A percentile compares a stretch with the other conserved stretches of the same genome.
phyloP scores from a whole-genome alignment of 2,113 vertebrate species.

The Poeciliopsis retropinna region DNA sequence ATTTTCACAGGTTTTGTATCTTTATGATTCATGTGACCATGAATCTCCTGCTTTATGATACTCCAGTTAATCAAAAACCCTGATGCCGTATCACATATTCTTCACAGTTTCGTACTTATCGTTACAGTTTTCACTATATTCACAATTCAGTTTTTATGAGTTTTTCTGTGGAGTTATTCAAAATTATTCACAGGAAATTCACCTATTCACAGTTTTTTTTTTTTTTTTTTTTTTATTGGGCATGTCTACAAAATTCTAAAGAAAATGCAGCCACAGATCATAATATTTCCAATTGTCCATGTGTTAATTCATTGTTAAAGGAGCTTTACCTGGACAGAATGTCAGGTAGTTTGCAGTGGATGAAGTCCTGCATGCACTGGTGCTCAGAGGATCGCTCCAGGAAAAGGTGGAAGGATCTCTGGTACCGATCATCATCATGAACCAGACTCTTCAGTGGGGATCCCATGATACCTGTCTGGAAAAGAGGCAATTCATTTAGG shows the following conservation, averaged over 20 bases:
- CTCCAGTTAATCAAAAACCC: constrained; percentile 6
- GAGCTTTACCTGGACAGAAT: constrained; percentile 78
- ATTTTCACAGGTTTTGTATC: constrained; percentile 12
- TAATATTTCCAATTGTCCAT: too few species aligned
- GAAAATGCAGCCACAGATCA: too few species aligned
- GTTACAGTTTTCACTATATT: too few species aligned
- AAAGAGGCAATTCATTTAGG: background rate
- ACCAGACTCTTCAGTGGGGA: constrained; percentile 76
- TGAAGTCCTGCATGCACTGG: constrained; percentile 86
- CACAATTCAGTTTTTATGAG: too few species aligned
- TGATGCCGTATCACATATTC: background rate
- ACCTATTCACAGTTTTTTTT: too few species aligned
- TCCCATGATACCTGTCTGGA: constrained; percentile 69
- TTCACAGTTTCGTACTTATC: background rate
- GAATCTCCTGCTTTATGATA: background rate
- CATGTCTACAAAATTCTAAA: too few species aligned
- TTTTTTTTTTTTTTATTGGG: too few species aligned
- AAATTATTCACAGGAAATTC: too few species aligned
- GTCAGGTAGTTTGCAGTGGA: constrained; percentile 76
- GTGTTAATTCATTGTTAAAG: background rate
- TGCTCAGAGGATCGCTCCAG: constrained; percentile 87
- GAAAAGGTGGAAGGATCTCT: constrained; percentile 83
- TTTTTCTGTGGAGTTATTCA: too few species aligned
- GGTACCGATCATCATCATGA: constrained; percentile 78
- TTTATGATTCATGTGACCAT: background rate